Evolutionary conservation across 23 tunicate species (phyloP), one percentile per base, ranked within the genome.

Genomic region (Styela plicata): DNA sequence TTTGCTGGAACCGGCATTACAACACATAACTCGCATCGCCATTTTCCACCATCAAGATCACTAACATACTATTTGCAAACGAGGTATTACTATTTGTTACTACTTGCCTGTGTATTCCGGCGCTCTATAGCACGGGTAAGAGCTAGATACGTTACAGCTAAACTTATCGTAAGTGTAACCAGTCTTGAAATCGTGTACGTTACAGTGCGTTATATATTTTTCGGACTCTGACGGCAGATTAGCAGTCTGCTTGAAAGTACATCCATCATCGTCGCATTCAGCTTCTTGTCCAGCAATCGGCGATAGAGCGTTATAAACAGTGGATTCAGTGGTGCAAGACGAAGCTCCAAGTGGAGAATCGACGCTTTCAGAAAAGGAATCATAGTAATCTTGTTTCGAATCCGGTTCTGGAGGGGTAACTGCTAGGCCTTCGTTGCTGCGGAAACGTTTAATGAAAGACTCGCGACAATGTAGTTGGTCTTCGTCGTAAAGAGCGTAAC

Each of bases 391-490:
- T 5, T 5, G 57, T 0, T 29, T 67, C 24, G 71, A 13, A 17
- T 67, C 31, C n/a, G 30, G 24, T 13, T 67, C 71, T 16, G 71
- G 71, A 18, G 71, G 71, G 16, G 71, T 67, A 16, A 67, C 71
- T 18, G 71, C 71, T 18, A 67, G 31, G 16, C 71, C 71, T 67
- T 67, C 71, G 71, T 67, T 67, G 71, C 71, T 67, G 18, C 71
- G 30, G 30, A 67, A 29, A 25, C 71, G 71, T 29, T 67, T 67
- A 16, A 67, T 67, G 71, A 17, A 67, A 25, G 30, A 29, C 16
- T 27, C 71, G 0, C 31, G 71, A 18, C n/a, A 27, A 27, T 22
- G 30, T 18, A 27, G 31, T 18, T 18, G 31, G 31, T 1, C 2
- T 7, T 44, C 57, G 57, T 44, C 57, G 13, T 44, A 7, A 22